These are phyloP conservation scores for Margaritifera margaritifera DNA, from an alignment of 2,888 invertebrate species.

Conservation along the genomic window DNA sequence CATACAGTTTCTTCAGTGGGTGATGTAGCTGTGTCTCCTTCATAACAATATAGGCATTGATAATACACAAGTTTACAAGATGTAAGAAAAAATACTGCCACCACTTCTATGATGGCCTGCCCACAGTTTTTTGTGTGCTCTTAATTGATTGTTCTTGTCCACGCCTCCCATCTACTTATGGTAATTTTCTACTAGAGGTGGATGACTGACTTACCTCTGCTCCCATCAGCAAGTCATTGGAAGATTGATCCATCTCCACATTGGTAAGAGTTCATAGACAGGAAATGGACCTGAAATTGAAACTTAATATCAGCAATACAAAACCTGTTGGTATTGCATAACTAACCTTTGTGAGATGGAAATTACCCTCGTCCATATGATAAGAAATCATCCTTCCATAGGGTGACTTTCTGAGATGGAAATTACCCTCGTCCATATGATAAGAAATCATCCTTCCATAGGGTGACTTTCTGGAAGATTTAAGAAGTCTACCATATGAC, in stretches of 20 bases:
- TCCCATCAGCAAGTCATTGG: conserved; percentile 4
- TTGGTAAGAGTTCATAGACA: not conserved
- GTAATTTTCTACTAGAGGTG: conserved; percentile 4
- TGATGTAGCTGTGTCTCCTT: not conserved
- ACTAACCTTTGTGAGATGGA: too few species aligned
- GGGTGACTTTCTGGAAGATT: too few species aligned
- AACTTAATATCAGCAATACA: too few species aligned
- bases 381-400: too few species aligned
- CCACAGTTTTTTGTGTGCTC: not conserved
- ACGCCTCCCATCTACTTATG: conserved; percentile 8
- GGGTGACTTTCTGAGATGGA: too few species aligned
- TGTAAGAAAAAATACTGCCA: conserved; percentile 9
- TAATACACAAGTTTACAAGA: conserved; percentile 4
- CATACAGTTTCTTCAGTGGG: not conserved
- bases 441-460: too few species aligned
- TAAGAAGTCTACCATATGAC: too few species aligned
- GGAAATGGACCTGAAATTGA: conserved; percentile 3
- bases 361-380: too few species aligned
- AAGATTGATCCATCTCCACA: not conserved
- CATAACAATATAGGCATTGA: conserved; percentile 3
- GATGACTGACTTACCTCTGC: conserved; percentile 1
- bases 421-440: too few species aligned
- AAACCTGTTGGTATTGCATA: too few species aligned
- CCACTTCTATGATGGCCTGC: conserved; percentile 2
- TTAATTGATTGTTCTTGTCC: conserved; percentile 9